Evolutionary conservation across 1,140 invertebrate species (phyloP).

Genomic region (Adelges cooleyi): DNA sequence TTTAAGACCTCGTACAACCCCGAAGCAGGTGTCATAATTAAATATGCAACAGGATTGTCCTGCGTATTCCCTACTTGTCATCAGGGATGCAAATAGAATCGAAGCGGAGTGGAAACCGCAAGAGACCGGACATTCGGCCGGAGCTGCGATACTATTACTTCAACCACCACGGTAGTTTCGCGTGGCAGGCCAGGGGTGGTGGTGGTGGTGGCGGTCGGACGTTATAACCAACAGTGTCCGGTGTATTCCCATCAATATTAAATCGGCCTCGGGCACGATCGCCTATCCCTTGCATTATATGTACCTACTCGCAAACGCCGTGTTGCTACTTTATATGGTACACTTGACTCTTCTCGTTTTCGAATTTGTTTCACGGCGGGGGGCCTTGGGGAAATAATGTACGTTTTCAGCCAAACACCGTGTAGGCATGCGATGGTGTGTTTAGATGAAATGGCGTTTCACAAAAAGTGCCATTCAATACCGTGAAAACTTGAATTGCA

Average conservation of each 20-base stretch:
- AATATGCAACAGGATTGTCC: slow-evolving; percentile 7
- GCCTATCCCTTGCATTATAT: too few species aligned
- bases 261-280: slow-evolving; percentile 10
- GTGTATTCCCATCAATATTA: slow-evolving; percentile 19
- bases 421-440: too few species aligned
- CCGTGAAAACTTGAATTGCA: too few species aligned
- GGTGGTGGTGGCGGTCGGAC: not conserved
- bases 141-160: not conserved
- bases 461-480: too few species aligned
- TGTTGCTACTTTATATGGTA: too few species aligned
- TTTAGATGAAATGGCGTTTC: too few species aligned
- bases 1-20: not conserved
- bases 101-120: slow-evolving; percentile 9
- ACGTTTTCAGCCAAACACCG: too few species aligned
- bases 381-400: too few species aligned
- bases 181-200: not conserved
- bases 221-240: not conserved
- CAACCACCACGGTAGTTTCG: not conserved
- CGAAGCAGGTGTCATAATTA: slow-evolving; percentile 4
- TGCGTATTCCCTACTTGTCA: not conserved
- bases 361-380: too few species aligned
- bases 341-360: too few species aligned
- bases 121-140: slow-evolving; percentile 17
- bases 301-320: too few species aligned
- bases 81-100: slow-evolving; percentile 26